Conservation (phyloP, 1,140 invertebrate genomes). For the Pseudobourletiella spinata region DNA sequence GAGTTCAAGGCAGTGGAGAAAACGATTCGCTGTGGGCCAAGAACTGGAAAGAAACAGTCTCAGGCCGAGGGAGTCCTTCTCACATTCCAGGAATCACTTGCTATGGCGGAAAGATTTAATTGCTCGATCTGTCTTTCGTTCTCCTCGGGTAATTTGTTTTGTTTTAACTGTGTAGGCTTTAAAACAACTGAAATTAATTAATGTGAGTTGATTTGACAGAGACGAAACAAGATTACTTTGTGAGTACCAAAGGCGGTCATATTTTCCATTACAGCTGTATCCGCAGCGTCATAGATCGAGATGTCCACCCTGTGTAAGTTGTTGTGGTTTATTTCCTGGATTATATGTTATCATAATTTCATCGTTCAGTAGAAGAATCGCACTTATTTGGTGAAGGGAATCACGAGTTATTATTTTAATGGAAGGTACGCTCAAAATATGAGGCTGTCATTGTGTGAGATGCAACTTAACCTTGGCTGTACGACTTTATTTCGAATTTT, state of each 20-base stretch:
- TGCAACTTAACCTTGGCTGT: too few species aligned
- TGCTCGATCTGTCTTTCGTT: constrained; percentile 1
- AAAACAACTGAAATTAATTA: background rate
- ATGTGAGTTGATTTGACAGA: constrained; percentile 4
- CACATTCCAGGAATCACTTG: background rate
- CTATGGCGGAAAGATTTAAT: constrained; percentile 5
- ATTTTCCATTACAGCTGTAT: constrained; percentile 25
- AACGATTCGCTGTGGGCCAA: too few species aligned
- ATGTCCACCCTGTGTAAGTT: background rate
- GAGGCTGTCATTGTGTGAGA: too few species aligned
- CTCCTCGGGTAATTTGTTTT: background rate
- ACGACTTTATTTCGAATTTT: too few species aligned
- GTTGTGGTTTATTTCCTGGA: background rate
- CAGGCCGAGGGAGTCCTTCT: too few species aligned
- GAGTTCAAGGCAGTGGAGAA: too few species aligned
- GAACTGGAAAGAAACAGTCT: too few species aligned
- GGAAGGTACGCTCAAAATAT: too few species aligned
- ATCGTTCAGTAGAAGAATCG: too few species aligned
- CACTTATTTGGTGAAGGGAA: too few species aligned
- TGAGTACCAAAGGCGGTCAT: constrained; percentile 25
- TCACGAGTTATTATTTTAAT: too few species aligned
- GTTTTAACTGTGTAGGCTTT: background rate
- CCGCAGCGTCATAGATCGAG: constrained; percentile 16
- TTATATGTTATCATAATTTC: background rate
- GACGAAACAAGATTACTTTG: constrained; percentile 24